phyloP scores from a whole-genome alignment of 2,797 vertebrate species.

The Numenius phaeopus region DNA sequence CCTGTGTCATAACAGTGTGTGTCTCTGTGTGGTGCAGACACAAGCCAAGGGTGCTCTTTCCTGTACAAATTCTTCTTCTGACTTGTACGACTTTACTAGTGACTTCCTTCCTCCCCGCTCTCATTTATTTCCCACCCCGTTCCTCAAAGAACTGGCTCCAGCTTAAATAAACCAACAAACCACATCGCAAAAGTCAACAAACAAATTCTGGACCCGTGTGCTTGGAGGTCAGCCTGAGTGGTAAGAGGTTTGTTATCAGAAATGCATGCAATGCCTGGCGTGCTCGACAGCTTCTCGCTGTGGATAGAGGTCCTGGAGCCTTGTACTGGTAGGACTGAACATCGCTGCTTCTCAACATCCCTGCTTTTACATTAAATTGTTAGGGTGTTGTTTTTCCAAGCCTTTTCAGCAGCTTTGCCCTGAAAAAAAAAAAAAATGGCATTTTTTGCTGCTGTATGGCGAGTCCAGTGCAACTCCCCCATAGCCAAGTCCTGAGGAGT shows the following conservation, averaged over 20 bases:
- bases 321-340: background rate
- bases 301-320: background rate
- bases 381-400: background rate
- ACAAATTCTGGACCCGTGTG: background rate
- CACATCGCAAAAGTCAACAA: background rate
- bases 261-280: background rate
- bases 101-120: background rate
- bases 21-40: background rate
- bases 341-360: background rate
- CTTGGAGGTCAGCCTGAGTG: background rate
- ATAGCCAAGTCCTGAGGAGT: background rate
- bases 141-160: background rate
- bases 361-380: background rate
- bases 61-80: background rate
- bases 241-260: constrained; percentile 15
- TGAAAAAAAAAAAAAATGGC: background rate
- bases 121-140: background rate
- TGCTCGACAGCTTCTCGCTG: background rate
- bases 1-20: background rate
- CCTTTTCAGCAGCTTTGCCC: background rate
- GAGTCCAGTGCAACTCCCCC: background rate
- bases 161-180: constrained; percentile 9
- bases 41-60: background rate
- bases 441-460: background rate
- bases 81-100: background rate